Evolutionary conservation across 2,113 vertebrate genomes (phyloP), one percentile per base, ranked within the genome.

Genomic region (Clupea harengus): DNA sequence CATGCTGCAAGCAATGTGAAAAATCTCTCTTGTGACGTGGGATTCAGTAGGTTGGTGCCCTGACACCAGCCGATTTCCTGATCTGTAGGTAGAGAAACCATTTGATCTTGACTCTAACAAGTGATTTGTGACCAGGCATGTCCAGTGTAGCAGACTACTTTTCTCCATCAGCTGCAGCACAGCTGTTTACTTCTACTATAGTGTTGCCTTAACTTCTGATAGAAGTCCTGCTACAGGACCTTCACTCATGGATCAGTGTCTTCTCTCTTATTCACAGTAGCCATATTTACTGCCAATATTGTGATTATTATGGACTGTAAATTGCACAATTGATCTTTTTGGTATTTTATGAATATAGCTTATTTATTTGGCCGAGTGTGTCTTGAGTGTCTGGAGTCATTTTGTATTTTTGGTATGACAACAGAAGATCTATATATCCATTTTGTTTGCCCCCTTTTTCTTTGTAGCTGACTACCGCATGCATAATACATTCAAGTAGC

Each of bases 151-250:
- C 83, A 84, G 50, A 72, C 25, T 11, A 39, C 44, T 60, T 67
- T 32, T 54, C 46, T 84, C 32, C n/a, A 84, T 17, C 83, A 86
- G 60, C 32, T 92, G 93, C 93, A 94, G 92, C 93, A 91, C 72
- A 87, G 60, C 75, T 88, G 83, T 85, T 18, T 45, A n/a, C 64
- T 46, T 45, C n/a, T 9, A 67, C 82, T 67, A 86, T 90, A 90
- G 91, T 89, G 88, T 91, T 92, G 93, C 93, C 93, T 95, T 94
- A 93, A 87, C 82, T 80, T 83, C 86, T 86, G 64, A 28, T 83
- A 54, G 88, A 83, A 39, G 39, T 39, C 39, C 39, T 39, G 82
- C 54, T 86, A 90, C 88, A 91, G 86, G 89, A 88, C 89, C 84
- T 88, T 86, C 52, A 57, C 18, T 83, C 46, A 20, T 72, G 88